phyloP scores from a whole-genome alignment of 2,797 vertebrate species.

The Percopsis omiscomaycus region DNA sequence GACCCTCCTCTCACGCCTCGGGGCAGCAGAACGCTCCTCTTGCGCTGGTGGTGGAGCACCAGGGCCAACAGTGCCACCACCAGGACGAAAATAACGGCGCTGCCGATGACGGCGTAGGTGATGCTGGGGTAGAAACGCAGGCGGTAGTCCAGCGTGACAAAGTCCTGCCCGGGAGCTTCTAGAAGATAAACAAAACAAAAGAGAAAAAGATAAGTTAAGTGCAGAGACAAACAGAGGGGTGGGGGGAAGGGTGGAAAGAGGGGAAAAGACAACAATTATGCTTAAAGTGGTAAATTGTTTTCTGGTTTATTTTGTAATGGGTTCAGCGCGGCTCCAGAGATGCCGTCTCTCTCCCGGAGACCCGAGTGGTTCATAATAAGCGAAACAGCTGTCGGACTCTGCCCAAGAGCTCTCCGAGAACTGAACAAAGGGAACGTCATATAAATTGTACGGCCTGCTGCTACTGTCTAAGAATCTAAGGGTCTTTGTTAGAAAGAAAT shows the following conservation, averaged over 20 bases:
- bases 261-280: neutral
- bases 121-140: slow-evolving; percentile 95
- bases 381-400: slow-evolving; percentile 29
- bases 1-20: slow-evolving; percentile 74
- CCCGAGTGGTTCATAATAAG: slow-evolving; percentile 38
- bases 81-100: slow-evolving; percentile 92
- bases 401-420: slow-evolving; percentile 13
- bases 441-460: slow-evolving; percentile 23
- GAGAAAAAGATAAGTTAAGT: neutral
- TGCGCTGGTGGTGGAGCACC: slow-evolving; percentile 94
- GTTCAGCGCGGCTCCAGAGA: slow-evolving; percentile 38
- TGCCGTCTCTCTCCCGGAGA: slow-evolving; percentile 31
- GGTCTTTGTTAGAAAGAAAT: slow-evolving; percentile 14
- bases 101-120: slow-evolving; percentile 94
- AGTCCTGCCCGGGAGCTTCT: slow-evolving; percentile 91
- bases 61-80: slow-evolving; percentile 92
- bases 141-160: slow-evolving; percentile 90
- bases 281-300: slow-evolving; percentile 37
- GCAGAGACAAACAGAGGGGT: neutral
- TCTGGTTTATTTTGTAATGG: slow-evolving; percentile 41
- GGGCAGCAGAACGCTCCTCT: slow-evolving; percentile 89
- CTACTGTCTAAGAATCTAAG: neutral
- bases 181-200: slow-evolving; percentile 13
- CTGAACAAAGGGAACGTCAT: slow-evolving; percentile 32
- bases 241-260: neutral